These are phyloP conservation scores for Dendronephthya gigantea DNA, from an alignment of 64 coral and sea anemone genomes.

Conservation along the genomic window DNA sequence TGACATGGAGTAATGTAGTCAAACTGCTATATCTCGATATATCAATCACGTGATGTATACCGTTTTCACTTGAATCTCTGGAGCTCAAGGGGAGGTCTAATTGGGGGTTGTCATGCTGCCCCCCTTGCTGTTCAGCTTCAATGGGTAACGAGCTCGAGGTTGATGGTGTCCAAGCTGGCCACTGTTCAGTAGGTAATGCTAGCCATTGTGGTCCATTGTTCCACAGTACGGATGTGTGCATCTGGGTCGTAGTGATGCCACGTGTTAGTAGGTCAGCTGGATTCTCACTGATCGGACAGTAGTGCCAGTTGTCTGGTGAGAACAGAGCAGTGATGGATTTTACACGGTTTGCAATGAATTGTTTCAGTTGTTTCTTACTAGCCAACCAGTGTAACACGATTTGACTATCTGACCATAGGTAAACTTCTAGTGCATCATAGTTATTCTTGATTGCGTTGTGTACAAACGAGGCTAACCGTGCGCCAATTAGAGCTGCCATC, in stretches of 20 bases:
- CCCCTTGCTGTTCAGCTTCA: neutral
- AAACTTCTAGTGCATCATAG: neutral
- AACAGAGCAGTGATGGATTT: constrained; percentile 35
- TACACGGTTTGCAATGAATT: constrained; percentile 37
- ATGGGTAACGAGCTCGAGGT: neutral
- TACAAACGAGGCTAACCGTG: constrained; percentile 16
- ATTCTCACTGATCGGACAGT: constrained; percentile 42
- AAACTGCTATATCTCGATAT: constrained; percentile 2
- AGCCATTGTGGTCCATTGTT: neutral
- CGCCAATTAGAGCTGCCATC: constrained; percentile 26
- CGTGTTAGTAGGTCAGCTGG: constrained; percentile 14
- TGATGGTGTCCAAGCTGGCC: neutral
- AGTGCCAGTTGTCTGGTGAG: neutral
- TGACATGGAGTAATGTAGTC: neutral
- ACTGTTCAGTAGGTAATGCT: neutral
- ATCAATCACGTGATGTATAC: constrained; percentile 16
- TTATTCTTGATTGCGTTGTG: neutral
- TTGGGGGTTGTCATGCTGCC: neutral
- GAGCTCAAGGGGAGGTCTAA: neutral
- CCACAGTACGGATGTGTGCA: neutral
- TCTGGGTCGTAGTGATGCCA: neutral
- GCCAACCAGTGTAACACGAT: constrained; percentile 49
- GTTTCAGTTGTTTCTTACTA: constrained; percentile 32
- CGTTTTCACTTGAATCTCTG: neutral
- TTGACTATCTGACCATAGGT: constrained; percentile 54